Percentiles rank a stretch among this genome's conserved stretches.
Conservation (phyloP, 2,888 invertebrate species). For the Trichopoda pennipes region DNA sequence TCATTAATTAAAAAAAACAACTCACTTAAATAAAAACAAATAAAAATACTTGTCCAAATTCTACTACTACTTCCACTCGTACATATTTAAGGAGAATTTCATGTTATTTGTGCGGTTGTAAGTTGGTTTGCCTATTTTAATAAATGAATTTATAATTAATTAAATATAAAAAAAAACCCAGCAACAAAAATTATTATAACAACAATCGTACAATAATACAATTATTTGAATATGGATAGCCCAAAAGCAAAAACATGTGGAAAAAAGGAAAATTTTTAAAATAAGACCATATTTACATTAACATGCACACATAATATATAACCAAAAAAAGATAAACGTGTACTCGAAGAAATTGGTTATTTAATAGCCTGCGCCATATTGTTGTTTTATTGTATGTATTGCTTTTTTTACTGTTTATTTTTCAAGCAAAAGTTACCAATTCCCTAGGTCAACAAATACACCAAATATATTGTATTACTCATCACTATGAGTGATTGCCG, state of each 20-base stretch:
- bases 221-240: not conserved
- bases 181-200: conserved; percentile 7
- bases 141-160: conserved; percentile 61
- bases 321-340: not conserved
- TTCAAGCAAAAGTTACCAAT: no score
- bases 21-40: conserved; percentile 34
- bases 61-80: not conserved
- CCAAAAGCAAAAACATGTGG: conserved; percentile 18
- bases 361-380: no score
- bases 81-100: conserved; percentile 11
- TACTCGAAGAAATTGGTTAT: not conserved
- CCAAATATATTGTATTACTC: no score
- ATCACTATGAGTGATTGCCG: no score
- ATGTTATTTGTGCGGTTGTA: conserved; percentile 18
- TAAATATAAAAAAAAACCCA: conserved; percentile 29
- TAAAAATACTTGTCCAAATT: conserved; percentile 4
- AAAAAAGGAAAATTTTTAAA: conserved; percentile 3
- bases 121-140: conserved; percentile 21
- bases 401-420: no score
- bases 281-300: not conserved
- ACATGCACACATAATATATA: not conserved
- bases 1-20: conserved; percentile 58
- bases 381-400: no score
- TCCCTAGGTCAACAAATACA: no score
- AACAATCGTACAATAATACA: not conserved